These are phyloP conservation scores for Clarias platycephalus DNA, from an alignment of 2,797 vertebrate species.

Conservation along the genomic window DNA sequence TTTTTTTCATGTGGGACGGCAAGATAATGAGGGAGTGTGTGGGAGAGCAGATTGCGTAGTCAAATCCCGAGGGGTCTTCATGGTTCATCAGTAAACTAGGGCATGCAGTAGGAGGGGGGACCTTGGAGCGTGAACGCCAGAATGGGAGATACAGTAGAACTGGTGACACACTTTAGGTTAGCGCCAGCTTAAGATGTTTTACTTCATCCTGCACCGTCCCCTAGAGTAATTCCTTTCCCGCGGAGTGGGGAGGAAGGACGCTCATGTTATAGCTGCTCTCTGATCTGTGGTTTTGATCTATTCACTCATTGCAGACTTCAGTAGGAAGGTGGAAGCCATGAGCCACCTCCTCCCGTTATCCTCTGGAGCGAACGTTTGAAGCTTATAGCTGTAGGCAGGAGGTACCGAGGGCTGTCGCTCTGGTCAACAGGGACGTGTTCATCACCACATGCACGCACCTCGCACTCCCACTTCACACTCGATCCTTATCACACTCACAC, in stretches of 20 bases:
- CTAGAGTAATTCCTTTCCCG: slow-evolving; percentile 36
- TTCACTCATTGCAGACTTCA: slow-evolving; percentile 31
- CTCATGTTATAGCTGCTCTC: slow-evolving; percentile 41
- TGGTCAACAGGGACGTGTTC: slow-evolving; percentile 38
- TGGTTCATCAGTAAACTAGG: slow-evolving; percentile 55
- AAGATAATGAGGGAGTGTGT: slow-evolving; percentile 43
- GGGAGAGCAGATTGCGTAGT: slow-evolving; percentile 38
- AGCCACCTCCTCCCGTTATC: slow-evolving; percentile 30
- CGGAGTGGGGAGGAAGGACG: slow-evolving; percentile 31
- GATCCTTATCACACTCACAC: slow-evolving; percentile 13
- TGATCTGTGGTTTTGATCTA: slow-evolving; percentile 56
- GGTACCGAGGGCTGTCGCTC: slow-evolving; percentile 20
- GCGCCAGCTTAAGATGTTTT: slow-evolving; percentile 32
- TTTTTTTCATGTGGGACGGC: slow-evolving; percentile 23
- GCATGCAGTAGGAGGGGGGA: slow-evolving; percentile 24
- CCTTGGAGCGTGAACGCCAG: slow-evolving; percentile 4
- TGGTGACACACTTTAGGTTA: slow-evolving; percentile 49
- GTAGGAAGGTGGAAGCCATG: slow-evolving; percentile 9
- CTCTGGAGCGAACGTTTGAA: slow-evolving; percentile 30
- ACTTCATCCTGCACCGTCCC: slow-evolving; percentile 42
- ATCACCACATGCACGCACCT: slow-evolving; percentile 35
- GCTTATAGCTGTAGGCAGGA: slow-evolving; percentile 15
- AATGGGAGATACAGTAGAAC: slow-evolving; percentile 30
- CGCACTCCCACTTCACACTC: slow-evolving; percentile 30
- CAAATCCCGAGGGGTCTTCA: slow-evolving; percentile 43